Percentiles rank a stretch among this genome's conserved stretches.
Evolutionary conservation across 2,113 vertebrate genomes (phyloP).

Genomic region (Myxocyprinus asiaticus): DNA sequence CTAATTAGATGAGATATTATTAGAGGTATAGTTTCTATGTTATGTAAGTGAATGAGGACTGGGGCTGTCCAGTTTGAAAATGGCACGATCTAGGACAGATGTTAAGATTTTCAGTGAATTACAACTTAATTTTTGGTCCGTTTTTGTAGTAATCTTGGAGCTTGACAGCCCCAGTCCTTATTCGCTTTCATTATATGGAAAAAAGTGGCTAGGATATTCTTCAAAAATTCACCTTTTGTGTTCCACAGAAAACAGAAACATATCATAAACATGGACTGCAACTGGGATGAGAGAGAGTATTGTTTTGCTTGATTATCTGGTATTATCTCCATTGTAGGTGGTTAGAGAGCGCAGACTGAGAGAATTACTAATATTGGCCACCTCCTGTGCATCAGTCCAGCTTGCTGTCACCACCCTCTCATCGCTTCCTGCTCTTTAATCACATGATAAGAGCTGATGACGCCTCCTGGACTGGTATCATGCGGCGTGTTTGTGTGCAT

Average conservation of each 20-base stretch:
- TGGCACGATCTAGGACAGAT: too few relatives aligned
- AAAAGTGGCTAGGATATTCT: too few relatives aligned
- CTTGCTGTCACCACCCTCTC: constrained; percentile 25
- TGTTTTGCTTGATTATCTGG: constrained; percentile 14
- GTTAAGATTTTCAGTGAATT: too few relatives aligned
- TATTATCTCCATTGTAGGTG: constrained; percentile 28
- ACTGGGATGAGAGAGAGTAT: too few relatives aligned
- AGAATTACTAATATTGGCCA: constrained; percentile 26
- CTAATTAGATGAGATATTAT: neutral
- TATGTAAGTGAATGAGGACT: too few relatives aligned
- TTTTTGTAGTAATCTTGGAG: too few relatives aligned
- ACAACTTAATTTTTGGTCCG: too few relatives aligned
- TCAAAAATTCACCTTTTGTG: too few relatives aligned
- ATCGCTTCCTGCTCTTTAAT: constrained; percentile 47
- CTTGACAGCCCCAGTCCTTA: too few relatives aligned
- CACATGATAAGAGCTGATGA: constrained; percentile 38
- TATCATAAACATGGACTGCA: neutral
- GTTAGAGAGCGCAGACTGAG: neutral
- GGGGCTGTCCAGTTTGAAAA: too few relatives aligned
- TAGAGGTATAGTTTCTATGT: too few relatives aligned
- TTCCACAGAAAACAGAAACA: neutral
- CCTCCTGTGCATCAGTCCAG: constrained; percentile 44
- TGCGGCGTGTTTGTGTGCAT: constrained; percentile 13
- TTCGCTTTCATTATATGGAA: too few relatives aligned
- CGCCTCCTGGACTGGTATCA: constrained; percentile 47